phyloP scores from a whole-genome alignment of 2,888 invertebrate genomes.

The Theristus sp. region DNA sequence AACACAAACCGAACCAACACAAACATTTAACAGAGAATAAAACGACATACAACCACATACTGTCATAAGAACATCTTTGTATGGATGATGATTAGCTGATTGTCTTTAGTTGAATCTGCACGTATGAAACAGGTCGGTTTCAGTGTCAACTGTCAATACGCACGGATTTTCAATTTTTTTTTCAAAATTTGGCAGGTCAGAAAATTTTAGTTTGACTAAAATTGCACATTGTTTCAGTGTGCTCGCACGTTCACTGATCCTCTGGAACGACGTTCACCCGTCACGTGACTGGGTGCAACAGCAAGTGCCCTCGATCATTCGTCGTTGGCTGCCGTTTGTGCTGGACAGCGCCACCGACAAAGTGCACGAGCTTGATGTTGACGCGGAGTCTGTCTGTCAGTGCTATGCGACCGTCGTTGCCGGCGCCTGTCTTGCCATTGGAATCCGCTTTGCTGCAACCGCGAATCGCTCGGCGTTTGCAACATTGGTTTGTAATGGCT shows the following conservation, averaged over 20 bases:
- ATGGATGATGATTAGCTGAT: no score
- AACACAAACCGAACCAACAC: no score
- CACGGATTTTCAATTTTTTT: no score
- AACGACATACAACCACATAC: no score
- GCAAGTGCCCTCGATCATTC: slow-evolving; percentile 22
- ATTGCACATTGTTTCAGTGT: slow-evolving; percentile 7
- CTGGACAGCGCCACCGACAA: background rate
- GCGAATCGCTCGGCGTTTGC: slow-evolving; percentile 60
- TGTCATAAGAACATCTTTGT: no score
- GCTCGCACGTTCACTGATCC: slow-evolving; percentile 46
- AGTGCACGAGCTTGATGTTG: background rate
- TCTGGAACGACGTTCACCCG: slow-evolving; percentile 69
- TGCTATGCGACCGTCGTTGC: slow-evolving; percentile 88
- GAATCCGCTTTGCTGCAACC: slow-evolving; percentile 78
- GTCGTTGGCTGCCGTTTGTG: background rate
- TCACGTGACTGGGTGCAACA: slow-evolving; percentile 50
- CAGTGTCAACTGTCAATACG: no score
- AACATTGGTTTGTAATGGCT: slow-evolving; percentile 42
- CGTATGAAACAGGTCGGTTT: no score
- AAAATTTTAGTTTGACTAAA: background rate
- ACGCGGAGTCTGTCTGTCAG: slow-evolving; percentile 32
- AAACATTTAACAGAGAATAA: no score
- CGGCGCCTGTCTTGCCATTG: slow-evolving; percentile 80
- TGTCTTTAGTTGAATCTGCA: no score
- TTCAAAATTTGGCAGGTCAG: no score